Evolutionary conservation across 2,113 vertebrate species (phyloP).

Genomic region (Rhagologus leucostigma): DNA sequence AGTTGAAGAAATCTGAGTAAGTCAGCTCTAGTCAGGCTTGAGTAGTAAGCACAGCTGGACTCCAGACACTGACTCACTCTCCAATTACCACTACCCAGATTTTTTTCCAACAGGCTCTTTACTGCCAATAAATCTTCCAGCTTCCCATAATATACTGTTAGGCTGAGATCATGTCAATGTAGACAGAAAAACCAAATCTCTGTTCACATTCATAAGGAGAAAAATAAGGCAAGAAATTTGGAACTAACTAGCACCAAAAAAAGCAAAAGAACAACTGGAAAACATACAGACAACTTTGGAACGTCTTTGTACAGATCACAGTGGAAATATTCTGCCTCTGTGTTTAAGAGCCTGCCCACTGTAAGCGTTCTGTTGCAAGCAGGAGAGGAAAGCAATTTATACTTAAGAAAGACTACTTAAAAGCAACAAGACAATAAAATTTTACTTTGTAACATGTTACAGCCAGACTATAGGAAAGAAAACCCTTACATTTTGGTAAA

Average conservation of each 20-base stretch:
- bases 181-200: conserved; percentile 13
- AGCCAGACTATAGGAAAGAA: neutral
- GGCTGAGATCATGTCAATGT: neutral
- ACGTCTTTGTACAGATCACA: neutral
- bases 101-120: neutral
- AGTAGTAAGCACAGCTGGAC: conserved; percentile 42
- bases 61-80: conserved; percentile 67
- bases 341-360: neutral
- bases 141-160: conserved; percentile 13
- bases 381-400: neutral
- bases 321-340: neutral
- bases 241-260: neutral
- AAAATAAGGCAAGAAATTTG: conserved; percentile 11
- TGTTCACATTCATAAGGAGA: neutral
- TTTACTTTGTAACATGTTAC: neutral
- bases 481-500: accelerated
- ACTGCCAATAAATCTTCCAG: neutral
- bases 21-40: neutral
- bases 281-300: neutral
- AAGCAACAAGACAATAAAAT: neutral
- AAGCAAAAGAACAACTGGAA: neutral
- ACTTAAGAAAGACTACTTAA: neutral
- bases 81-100: neutral
- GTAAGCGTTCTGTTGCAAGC: neutral
- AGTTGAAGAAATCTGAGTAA: neutral